Conservation (phyloP, 2,888 invertebrate genomes). For the Sympetrum striolatum region DNA sequence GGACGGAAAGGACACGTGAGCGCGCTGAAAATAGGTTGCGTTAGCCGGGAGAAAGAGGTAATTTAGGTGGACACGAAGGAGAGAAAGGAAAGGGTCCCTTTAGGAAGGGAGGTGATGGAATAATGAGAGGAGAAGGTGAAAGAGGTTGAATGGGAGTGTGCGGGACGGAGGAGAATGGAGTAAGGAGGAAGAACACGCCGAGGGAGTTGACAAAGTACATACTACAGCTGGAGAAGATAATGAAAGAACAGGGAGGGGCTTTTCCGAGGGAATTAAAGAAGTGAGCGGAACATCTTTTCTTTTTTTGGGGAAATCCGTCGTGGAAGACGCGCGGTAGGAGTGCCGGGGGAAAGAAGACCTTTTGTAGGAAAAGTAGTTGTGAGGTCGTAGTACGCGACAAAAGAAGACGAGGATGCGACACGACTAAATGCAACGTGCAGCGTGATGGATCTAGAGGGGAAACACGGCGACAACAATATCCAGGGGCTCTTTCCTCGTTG, state of each 20-base stretch:
- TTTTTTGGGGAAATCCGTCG: background rate
- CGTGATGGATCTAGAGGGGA: background rate
- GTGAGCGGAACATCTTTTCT: background rate
- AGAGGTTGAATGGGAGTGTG: background rate
- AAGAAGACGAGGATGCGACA: background rate
- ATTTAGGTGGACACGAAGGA: background rate
- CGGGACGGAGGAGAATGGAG: background rate
- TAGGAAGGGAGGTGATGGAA: background rate
- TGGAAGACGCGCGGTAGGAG: background rate
- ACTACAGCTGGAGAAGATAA: background rate
- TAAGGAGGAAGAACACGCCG: background rate
- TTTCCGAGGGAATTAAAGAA: background rate
- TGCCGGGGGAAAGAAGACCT: background rate
- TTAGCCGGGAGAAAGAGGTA: too few relatives aligned
- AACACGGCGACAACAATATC: too few relatives aligned
- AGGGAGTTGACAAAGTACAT: background rate
- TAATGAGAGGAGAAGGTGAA: background rate
- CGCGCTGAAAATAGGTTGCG: too few relatives aligned
- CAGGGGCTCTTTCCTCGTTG: too few relatives aligned
- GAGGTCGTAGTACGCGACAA: background rate
- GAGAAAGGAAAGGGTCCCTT: background rate
- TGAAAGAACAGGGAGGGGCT: conserved; percentile 45
- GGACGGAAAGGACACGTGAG: too few relatives aligned
- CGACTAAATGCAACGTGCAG: background rate
- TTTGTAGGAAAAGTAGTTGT: background rate